Evolutionary conservation across 2,797 vertebrate genomes (phyloP).

Genomic region (Pempheris klunzingeri): DNA sequence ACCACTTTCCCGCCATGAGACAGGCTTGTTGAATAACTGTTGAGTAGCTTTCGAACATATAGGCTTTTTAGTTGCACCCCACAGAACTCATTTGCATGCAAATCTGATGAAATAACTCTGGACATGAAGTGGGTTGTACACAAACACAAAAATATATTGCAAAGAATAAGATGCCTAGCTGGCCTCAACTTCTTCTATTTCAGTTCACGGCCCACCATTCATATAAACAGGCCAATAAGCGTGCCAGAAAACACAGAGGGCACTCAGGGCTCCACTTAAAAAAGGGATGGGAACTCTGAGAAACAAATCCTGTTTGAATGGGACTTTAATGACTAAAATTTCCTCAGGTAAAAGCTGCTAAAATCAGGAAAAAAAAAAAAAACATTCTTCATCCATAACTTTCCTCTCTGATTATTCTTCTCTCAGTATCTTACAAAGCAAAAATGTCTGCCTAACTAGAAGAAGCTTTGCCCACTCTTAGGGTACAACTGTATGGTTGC

Average conservation of each 20-base stretch:
- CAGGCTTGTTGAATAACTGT: neutral
- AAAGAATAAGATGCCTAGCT: neutral
- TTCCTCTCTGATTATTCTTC: constrained; percentile 8
- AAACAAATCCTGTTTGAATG: neutral
- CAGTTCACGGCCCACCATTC: constrained; percentile 4
- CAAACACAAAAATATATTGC: neutral
- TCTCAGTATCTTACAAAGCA: neutral
- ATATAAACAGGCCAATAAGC: neutral
- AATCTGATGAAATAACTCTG: neutral
- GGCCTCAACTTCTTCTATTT: constrained; percentile 1
- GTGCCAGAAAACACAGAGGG: neutral
- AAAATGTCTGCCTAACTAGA: neutral
- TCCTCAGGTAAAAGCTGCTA: constrained; percentile 1
- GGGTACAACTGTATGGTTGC: constrained; percentile 7
- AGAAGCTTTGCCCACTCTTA: neutral
- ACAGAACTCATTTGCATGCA: constrained; percentile 7
- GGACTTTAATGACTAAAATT: neutral
- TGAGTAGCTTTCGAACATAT: neutral
- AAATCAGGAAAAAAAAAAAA: no score
- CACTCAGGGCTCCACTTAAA: neutral
- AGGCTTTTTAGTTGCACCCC: neutral
- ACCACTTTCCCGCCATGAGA: neutral
- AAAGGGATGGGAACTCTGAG: neutral
- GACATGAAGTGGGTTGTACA: neutral
- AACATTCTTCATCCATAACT: constrained; percentile 1